Base-by-base conservation (phyloP, 2,113 vertebrate species). In the Rallus limicola region DNA sequence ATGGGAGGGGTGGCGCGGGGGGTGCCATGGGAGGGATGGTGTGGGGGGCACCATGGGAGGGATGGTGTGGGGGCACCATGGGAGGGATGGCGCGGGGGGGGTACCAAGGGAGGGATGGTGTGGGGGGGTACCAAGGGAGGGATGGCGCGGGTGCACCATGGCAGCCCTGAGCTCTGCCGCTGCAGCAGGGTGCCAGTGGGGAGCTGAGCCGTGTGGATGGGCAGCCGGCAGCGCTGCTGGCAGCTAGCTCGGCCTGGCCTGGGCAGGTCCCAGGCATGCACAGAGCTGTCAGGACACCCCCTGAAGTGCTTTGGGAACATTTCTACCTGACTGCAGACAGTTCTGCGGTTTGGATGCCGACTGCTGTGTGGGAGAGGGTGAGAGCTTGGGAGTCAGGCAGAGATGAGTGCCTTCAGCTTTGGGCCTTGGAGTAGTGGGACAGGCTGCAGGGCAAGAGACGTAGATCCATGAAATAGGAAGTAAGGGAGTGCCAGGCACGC, bases 331-430 rank as follows among this genome's bases (percentile, higher is more conserved):
- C 5, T 12, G 25, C 69, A 11, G 42, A 38, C 1, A 21, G 63
- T 15, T 21, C 16, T 20, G 53, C 26, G 1, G 23, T 62, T 50
- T 11, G 38, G n/a, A 42, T 13, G 6, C 18, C 0, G 4, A 12
- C 25, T 20, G 28, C 69, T 67, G 67, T 16, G 8, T 0, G 0
- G 26, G 33, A n/a, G 3, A 56, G n/a, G 26, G 34, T 4, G 5
- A 23, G 63, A 24, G 23, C 72, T 48, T 20, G 55, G n/a, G 24
- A 36, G 24, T 46, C 20, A 33, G 23, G 56, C 42, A 3, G 44
- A 34, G 17, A 46, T 38, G 21, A 13, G 52, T 19, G 13, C 70
- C 25, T 58, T n/a, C 14, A 8, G 70, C 25, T 1, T 3, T 0
- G 0, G 28, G 23, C 6, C 33, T 62, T 34, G 40, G 2, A 18